Conservation (phyloP, 2,888 invertebrate species). For the Theretra japonica region DNA sequence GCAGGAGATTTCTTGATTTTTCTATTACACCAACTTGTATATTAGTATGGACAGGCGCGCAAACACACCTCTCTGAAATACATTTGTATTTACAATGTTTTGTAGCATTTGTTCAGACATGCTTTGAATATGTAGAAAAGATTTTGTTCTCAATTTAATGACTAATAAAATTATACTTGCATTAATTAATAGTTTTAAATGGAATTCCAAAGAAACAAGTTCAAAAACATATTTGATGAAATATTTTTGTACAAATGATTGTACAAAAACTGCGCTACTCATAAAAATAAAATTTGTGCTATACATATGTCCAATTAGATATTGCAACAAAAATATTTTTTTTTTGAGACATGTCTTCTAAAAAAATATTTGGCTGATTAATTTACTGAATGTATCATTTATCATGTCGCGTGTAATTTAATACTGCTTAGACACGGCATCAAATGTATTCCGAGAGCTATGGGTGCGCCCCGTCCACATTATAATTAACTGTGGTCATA, state of each 20-base stretch:
- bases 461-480: background rate
- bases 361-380: background rate
- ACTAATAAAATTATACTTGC: too few relatives aligned
- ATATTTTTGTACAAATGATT: too few relatives aligned
- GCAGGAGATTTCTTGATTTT: slow-evolving; percentile 31
- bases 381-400: background rate
- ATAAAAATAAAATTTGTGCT: too few relatives aligned
- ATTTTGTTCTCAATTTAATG: background rate
- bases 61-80: background rate
- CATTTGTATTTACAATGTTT: background rate
- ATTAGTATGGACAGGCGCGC: background rate
- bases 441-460: background rate
- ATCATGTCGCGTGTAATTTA: background rate
- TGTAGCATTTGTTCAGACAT: background rate
- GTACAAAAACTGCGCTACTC: too few relatives aligned
- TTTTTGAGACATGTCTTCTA: too few relatives aligned
- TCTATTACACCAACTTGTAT: slow-evolving; percentile 9
- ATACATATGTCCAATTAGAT: too few relatives aligned
- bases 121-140: background rate
- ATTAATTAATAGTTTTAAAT: too few relatives aligned
- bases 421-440: background rate
- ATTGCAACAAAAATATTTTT: too few relatives aligned
- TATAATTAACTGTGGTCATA: background rate
- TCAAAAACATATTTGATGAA: too few relatives aligned
- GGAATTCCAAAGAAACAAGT: too few relatives aligned